A percentile compares a stretch with the other conserved stretches of the same genome.
These are phyloP conservation scores for Tupaia chinensis DNA, from an alignment of 2,113 vertebrate genomes.

Conservation along the genomic window DNA sequence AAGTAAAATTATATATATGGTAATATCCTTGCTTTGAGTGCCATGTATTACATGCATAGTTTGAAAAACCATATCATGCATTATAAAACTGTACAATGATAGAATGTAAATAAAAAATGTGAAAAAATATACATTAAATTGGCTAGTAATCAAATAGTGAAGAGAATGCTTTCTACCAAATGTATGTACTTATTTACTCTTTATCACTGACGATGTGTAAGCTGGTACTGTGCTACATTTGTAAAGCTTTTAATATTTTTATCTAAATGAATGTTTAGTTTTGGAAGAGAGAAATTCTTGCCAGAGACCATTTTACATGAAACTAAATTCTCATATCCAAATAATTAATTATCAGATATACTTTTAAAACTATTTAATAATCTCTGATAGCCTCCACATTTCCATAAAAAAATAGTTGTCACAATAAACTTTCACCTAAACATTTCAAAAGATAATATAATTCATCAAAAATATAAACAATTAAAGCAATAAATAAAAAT, in stretches of 20 bases:
- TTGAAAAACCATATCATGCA: too few species aligned
- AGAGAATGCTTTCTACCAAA: not conserved
- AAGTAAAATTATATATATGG: too few species aligned
- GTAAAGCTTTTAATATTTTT: not conserved
- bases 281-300: not conserved
- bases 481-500: slow-evolving; percentile 3
- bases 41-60: too few species aligned
- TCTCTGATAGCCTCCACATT: not conserved
- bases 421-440: not conserved
- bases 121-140: slow-evolving; percentile 3
- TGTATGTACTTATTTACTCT: not conserved
- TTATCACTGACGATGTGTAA: not conserved
- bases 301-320: not conserved
- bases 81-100: too few species aligned
- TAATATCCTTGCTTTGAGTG: too few species aligned
- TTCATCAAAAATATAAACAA: slow-evolving; percentile 1
- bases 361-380: slow-evolving; percentile 11
- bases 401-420: not conserved
- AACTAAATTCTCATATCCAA: not conserved
- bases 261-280: not conserved
- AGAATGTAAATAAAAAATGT: slow-evolving; percentile 17
- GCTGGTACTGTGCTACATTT: not conserved
- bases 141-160: not conserved
- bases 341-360: slow-evolving; percentile 28
- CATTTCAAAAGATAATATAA: slow-evolving; percentile 5